Conservation (phyloP, 1,140 invertebrate genomes). For the Diorhabda carinulata region DNA sequence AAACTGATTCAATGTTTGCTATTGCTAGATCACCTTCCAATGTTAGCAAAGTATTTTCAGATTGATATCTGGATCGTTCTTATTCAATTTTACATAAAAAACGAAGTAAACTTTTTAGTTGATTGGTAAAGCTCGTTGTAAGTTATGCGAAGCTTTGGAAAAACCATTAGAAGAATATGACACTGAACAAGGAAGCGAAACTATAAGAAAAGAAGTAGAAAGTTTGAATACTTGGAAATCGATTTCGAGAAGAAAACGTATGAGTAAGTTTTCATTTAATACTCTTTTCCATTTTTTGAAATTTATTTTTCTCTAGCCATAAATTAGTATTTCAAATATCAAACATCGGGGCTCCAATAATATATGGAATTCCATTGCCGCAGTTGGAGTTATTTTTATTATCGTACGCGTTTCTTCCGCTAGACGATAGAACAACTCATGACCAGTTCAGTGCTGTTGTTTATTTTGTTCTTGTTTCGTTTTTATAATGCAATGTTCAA, state of each 20-base stretch:
- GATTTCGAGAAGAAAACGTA: conserved; percentile 6
- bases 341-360: background rate
- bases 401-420: background rate
- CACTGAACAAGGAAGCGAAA: conserved; percentile 8
- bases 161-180: conserved; percentile 10
- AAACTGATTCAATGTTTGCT: background rate
- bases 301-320: background rate
- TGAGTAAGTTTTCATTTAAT: conserved; percentile 5
- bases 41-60: no score
- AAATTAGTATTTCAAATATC: background rate
- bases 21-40: no score
- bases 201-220: conserved; percentile 20
- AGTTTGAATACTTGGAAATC: conserved; percentile 26
- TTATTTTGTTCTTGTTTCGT: background rate
- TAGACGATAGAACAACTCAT: background rate
- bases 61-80: background rate
- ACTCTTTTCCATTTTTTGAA: background rate
- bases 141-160: conserved; percentile 20
- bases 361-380: background rate
- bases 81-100: background rate
- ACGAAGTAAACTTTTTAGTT: conserved; percentile 15
- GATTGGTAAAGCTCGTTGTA: conserved; percentile 21
- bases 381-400: background rate
- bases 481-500: background rate
- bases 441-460: background rate